phyloP scores from a whole-genome alignment of 2,113 vertebrate species.

The Campylorhamphus procurvoides region DNA sequence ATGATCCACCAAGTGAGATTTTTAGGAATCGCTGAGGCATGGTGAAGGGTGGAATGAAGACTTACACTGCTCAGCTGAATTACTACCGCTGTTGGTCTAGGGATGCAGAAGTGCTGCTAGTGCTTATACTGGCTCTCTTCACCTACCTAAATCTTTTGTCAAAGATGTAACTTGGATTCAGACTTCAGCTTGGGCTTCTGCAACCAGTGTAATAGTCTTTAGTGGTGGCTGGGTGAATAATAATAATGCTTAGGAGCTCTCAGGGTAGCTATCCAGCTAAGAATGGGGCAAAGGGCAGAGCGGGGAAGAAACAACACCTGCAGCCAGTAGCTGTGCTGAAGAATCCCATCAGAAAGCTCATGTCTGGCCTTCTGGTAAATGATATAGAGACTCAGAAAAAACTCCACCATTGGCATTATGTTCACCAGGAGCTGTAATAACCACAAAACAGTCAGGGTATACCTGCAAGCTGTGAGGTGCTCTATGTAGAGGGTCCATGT shows the following conservation, averaged over 20 bases:
- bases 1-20: background rate
- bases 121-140: background rate
- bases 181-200: background rate
- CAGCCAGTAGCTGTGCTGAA: background rate
- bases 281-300: background rate
- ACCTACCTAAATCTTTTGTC: background rate
- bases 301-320: background rate
- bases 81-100: background rate
- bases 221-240: background rate
- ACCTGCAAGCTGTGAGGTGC: background rate
- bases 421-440: background rate
- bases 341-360: background rate
- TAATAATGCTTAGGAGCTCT: background rate
- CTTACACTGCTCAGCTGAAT: background rate
- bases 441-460: fast-evolving
- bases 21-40: background rate
- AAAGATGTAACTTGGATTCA: background rate
- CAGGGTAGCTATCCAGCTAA: fast-evolving
- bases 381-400: background rate
- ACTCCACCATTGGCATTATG: fast-evolving
- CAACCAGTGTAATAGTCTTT: background rate
- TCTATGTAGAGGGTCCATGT: background rate
- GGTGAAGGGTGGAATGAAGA: background rate
- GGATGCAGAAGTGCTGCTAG: background rate
- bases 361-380: background rate